Evolutionary conservation across 2,888 invertebrate genomes (phyloP), one percentile per base, ranked within the genome.

Genomic region (Odontocerum albicorne): DNA sequence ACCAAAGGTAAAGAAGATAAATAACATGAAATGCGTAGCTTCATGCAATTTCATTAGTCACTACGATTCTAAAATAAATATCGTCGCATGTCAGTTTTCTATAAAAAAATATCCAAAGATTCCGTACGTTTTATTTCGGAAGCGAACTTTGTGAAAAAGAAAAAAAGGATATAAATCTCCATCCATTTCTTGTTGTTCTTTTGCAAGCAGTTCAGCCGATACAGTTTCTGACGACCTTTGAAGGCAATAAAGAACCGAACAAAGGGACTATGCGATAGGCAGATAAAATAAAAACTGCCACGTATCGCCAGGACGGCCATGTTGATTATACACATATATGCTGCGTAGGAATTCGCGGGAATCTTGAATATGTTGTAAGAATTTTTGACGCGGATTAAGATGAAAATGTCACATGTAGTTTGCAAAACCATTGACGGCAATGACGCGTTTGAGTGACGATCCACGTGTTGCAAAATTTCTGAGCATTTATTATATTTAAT

Each of bases 321-420:
- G 40, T 40, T 40, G 55, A 56, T 51, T 56, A 51, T 56, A 40
- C 43, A 57, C 49, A 21, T 13, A 43, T 17, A 19, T 13, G 39
- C 38, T 12, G 27, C 12, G 57, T 10, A 38, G 52, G 52, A 57
- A 52, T 52, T 32, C 31, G 38, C 16, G 22, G 49, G 57, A 52
- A 57, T 57, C 32, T 52, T 47, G 44, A 57, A 57, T 57, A 57
- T 57, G 52, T 44, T 47, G 52, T 49, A 47, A 52, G 16, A 49
- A 50, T 35, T 51, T 45, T 27, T 31, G 31, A 2, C 10, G 15
- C 22, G 36, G 44, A 57, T 57, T 52, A 57, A 57, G 57, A 57
- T 21, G 36, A 47, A 49, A 52, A 49, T 22, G 51, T 52, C 52
- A 36, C 8, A 35, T 4, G 15, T 15, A n/a, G 12, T n/a, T 36